Base-by-base conservation (phyloP, 1,140 invertebrate genomes). In the Pseudoatta argentina region DNA sequence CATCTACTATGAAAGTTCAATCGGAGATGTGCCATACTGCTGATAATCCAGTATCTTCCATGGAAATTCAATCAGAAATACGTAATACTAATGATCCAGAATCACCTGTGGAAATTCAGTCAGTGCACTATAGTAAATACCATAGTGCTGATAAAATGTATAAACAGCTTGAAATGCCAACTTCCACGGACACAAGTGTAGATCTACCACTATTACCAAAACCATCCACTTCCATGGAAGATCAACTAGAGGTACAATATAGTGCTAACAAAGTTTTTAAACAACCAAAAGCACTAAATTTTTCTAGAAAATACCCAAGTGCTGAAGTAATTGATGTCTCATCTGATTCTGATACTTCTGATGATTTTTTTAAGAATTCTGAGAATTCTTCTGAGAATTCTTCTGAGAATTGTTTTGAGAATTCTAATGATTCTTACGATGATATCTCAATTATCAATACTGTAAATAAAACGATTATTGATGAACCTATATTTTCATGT, bases 361-460 rank as follows among this genome's bases (percentile, higher is more conserved):
- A 14, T 75, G 34, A 85, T 85, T n/a, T 0, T 27, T 27, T 30
- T 30, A 30, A 2, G 16, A 21, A 21, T n/a, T 10, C 6, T 3
- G 34, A 7, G 4, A 48, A 48, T 14, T 48, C 44, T 10, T 34
- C 10, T 67, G 24, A 39, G 63, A 48, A 83, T 83, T n/a, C 10
- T 27, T 5, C 4, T 67, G 24, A 39, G 63, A 48, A 83, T 85
- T n/a, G 1, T 27, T 61, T 12, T 27, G 24, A 61, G 39, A 44
- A 44, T 44, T 44, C 39, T 27, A 0, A 24, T 21, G 16, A 24
- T n/a, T 6, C 3, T 3, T 27, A 10, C 4, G 39, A 53, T 34
- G 53, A 86, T 57, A 27, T 34, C 21, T 59, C 63, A 8, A n/a
- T 57, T n/a, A 16, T 66, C 2, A 24, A 69, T 78, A 44, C 44